A percentile compares a stretch with the other conserved stretches of the same genome.
These are phyloP conservation scores for Caenorhabditis briggsae DNA, from an alignment of 1,140 invertebrate genomes.

Conservation along the genomic window DNA sequence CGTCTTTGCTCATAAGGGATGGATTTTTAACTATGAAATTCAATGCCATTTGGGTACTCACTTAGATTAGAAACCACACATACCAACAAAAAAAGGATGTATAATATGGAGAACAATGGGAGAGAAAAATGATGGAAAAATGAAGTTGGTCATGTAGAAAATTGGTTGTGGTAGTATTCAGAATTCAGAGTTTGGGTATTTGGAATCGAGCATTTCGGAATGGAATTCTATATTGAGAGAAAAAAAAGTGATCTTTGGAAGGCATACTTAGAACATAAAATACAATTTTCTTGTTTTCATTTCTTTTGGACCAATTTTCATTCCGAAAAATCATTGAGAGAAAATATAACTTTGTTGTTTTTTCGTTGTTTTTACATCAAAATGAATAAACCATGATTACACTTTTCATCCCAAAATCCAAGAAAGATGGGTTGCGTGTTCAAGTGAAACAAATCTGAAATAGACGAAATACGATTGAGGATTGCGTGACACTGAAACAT, in stretches of 20 bases:
- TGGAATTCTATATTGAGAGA: slow-evolving; percentile 30
- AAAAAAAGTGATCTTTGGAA: not conserved
- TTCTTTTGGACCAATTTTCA: too few species aligned
- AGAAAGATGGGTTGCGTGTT: slow-evolving; percentile 1
- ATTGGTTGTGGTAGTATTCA: slow-evolving; percentile 53
- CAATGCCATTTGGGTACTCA: slow-evolving; percentile 45
- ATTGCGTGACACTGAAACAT: slow-evolving; percentile 46
- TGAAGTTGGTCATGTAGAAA: slow-evolving; percentile 54
- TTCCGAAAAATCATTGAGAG: not conserved
- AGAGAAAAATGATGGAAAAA: slow-evolving; percentile 12
- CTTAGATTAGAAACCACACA: slow-evolving; percentile 32
- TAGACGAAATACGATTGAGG: slow-evolving; percentile 3
- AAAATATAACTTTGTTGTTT: not conserved
- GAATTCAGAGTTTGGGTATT: slow-evolving; percentile 3
- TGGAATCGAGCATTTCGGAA: not conserved
- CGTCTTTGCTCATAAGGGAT: not conserved
- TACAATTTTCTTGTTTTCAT: too few species aligned
- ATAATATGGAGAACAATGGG: slow-evolving; percentile 46
- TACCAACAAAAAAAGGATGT: not conserved
- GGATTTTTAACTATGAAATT: slow-evolving; percentile 23
- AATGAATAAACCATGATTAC: slow-evolving; percentile 38
- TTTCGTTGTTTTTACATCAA: slow-evolving; percentile 13
- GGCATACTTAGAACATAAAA: too few species aligned
- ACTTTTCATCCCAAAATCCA: too few species aligned
- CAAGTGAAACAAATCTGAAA: slow-evolving; percentile 43